Conservation (phyloP, 1,140 invertebrate genomes). For the Lysiphlebus fabarum region DNA sequence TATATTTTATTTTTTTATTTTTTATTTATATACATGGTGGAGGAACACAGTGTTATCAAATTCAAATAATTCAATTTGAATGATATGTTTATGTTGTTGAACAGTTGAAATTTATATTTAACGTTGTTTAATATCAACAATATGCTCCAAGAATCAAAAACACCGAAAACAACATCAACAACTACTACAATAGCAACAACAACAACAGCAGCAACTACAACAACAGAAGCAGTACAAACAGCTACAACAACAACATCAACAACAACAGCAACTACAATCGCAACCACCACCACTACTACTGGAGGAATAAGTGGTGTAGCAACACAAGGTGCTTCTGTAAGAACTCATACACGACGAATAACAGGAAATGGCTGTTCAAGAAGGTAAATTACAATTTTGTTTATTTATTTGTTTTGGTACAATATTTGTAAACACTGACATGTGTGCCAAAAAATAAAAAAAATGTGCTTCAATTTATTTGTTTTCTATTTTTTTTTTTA, state of each 20-base stretch:
- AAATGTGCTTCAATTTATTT: not conserved
- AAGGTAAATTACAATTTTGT: conserved; percentile 13
- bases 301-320: not conserved
- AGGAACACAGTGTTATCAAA: conserved; percentile 13
- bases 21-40: not conserved
- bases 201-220: no score
- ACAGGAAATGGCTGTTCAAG: conserved; percentile 20
- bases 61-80: conserved; percentile 10
- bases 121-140: conserved; percentile 18
- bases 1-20: no score
- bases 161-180: conserved; percentile 12
- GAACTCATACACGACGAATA: conserved; percentile 16
- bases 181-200: conserved; percentile 1
- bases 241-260: conserved; percentile 14
- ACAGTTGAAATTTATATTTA: conserved; percentile 13
- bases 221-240: conserved; percentile 7
- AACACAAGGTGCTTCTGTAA: not conserved
- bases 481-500: no score
- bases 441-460: not conserved
- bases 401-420: no score
- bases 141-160: conserved; percentile 23
- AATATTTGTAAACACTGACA: not conserved
- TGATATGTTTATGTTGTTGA: conserved; percentile 20
- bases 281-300: not conserved
- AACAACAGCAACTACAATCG: conserved; percentile 1